Base-by-base conservation (phyloP, 2,113 vertebrate species). In the Megaleporinus macrocephalus region DNA sequence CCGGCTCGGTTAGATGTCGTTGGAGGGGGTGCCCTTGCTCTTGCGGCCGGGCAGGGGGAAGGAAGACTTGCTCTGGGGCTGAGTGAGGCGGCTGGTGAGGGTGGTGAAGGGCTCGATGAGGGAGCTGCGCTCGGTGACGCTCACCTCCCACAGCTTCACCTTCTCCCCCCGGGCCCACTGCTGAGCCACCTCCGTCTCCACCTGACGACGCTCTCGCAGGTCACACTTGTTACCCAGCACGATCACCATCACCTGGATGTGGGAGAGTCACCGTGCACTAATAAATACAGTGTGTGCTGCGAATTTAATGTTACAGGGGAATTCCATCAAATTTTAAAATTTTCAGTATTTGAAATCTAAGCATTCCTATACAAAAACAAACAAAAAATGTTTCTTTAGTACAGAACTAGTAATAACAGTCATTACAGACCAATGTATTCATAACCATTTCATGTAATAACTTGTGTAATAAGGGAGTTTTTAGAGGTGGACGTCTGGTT, bases 101-200 rank as follows among this genome's bases (percentile, higher is more conserved):
- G 94, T 90, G 4, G 95, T 97, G 90, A 98, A 99, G 0, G 98
- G 97, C 14, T 99, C 97, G 5, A 96, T 95, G 83, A 99, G 93
- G 0, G 96, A 95, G 88, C 88, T 94, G 57, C 96, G 91, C 10
- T 99, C 96, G 0, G 94, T 90, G 27, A 97, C 96, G 0, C 94
- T 97, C 83, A 98, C 97, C 91, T 99, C 98, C 97, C 98, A 99
- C 78, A 98, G 94, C 80, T 95, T 95, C 82, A 99, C 95, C 89
- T 95, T 97, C 93, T 99, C 96, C 0, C 92, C 93, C 3, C 91
- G 94, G 0, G 97, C 97, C 97, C 97, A 99, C 74, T 96, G 96
- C 90, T 97, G 96, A 0, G 97, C 97, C 82, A 86, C 92, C 82
- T 97, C 97, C 51, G 91, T 86, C 0, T 97, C 96, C 84, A 98